phyloP scores from a whole-genome alignment of 2,888 invertebrate genomes.

The Zygogramma bicolorata region DNA sequence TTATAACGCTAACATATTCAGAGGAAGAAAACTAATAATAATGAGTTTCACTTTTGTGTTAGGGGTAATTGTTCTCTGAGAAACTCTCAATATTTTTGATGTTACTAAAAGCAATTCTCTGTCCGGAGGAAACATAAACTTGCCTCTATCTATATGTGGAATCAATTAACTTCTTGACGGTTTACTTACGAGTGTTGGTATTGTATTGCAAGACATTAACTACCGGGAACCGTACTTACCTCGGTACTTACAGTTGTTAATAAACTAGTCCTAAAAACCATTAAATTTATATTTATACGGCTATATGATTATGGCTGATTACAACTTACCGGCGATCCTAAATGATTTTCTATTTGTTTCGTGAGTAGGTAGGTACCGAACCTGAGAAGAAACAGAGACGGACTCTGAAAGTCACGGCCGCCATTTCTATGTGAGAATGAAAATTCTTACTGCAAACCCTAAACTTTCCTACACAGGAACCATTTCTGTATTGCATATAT shows the following conservation, averaged over 20 bases:
- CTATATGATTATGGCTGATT: not conserved
- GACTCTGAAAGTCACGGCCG: too few species aligned
- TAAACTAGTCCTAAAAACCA: not conserved
- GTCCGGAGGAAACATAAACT: not conserved
- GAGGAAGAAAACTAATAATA: too few species aligned
- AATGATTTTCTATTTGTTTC: conserved; percentile 10
- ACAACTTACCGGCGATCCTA: not conserved
- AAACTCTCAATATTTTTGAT: too few species aligned
- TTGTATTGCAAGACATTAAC: not conserved
- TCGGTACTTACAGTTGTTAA: not conserved
- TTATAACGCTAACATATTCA: too few species aligned
- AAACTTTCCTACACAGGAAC: too few species aligned
- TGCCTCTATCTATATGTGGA: not conserved
- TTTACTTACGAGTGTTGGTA: not conserved
- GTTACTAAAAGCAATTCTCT: not conserved
- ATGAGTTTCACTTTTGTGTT: too few species aligned
- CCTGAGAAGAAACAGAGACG: not conserved
- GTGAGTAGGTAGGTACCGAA: not conserved
- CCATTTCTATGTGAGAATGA: too few species aligned
- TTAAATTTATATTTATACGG: not conserved
- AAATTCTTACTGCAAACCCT: too few species aligned
- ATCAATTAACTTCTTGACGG: not conserved
- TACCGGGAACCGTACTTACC: not conserved
- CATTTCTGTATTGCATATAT: too few species aligned
- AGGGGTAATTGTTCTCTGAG: too few species aligned